Percentiles rank a stretch among this genome's conserved stretches.
Evolutionary conservation across 2,797 vertebrate genomes (phyloP).

Genomic region (Tarsius wallacei): DNA sequence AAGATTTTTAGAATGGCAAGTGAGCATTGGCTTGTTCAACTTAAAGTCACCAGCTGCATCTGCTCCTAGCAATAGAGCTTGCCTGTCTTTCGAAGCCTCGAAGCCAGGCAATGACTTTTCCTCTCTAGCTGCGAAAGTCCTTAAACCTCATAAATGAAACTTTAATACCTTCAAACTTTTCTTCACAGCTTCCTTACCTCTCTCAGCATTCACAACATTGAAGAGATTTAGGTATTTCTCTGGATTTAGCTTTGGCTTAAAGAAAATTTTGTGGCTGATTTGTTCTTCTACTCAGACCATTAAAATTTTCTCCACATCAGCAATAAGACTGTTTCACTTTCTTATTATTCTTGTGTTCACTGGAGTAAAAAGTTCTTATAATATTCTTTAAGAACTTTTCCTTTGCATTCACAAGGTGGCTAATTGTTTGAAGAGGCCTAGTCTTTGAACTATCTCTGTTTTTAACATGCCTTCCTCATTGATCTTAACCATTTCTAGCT

Average conservation of each 20-base stretch:
- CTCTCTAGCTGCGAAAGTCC: background rate
- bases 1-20: background rate
- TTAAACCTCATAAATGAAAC: background rate
- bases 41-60: background rate
- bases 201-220: background rate
- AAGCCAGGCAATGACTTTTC: background rate
- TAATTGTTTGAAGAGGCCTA: background rate
- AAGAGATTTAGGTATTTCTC: background rate
- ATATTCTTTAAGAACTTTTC: background rate
- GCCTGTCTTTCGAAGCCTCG: background rate
- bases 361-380: background rate
- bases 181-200: background rate
- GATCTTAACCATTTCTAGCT: background rate
- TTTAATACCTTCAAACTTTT: background rate
- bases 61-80: background rate
- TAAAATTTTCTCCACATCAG: background rate
- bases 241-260: background rate
- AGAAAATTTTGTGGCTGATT: background rate
- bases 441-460: background rate
- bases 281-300: background rate
- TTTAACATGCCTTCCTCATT: background rate
- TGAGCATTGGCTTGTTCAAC: background rate
- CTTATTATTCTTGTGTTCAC: background rate
- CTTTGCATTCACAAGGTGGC: background rate
- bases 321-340: background rate